Conservation (phyloP, 2,113 vertebrate genomes). For the Ptilorrhoa leucosticta region DNA sequence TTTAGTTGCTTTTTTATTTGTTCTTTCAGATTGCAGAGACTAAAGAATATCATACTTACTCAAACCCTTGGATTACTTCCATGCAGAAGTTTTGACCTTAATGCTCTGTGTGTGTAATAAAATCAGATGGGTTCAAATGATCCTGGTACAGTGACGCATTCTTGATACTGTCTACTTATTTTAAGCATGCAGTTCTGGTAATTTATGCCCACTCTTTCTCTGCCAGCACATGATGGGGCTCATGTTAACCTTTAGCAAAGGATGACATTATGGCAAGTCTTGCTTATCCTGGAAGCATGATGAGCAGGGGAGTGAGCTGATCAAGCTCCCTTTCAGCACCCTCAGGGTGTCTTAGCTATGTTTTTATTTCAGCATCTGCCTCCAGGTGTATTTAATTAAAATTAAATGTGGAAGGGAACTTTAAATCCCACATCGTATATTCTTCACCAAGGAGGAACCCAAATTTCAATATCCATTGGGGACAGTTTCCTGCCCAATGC, state of each 20-base stretch:
- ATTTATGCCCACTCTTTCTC: background rate
- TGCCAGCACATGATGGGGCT: background rate
- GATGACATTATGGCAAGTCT: background rate
- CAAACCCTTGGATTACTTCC: conserved; percentile 31
- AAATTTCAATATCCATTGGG: background rate
- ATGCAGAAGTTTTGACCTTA: conserved; percentile 26
- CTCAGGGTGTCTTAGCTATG: background rate
- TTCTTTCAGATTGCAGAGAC: conserved; percentile 24
- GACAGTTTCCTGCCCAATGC: background rate
- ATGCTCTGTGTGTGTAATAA: conserved; percentile 16
- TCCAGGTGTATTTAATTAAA: background rate
- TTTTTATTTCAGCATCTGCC: background rate
- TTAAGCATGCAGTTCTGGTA: background rate
- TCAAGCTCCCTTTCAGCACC: background rate
- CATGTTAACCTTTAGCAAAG: background rate
- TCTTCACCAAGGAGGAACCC: background rate
- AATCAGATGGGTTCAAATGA: background rate
- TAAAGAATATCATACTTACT: conserved; percentile 36
- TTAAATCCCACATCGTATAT: background rate
- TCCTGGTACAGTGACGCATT: background rate
- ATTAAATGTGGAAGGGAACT: background rate
- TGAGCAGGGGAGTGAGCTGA: background rate
- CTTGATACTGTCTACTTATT: background rate
- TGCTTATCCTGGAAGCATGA: background rate
- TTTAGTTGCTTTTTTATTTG: conserved; percentile 45